Conservation (phyloP, 2,797 vertebrate species). For the Enteromius paludinosus region DNA sequence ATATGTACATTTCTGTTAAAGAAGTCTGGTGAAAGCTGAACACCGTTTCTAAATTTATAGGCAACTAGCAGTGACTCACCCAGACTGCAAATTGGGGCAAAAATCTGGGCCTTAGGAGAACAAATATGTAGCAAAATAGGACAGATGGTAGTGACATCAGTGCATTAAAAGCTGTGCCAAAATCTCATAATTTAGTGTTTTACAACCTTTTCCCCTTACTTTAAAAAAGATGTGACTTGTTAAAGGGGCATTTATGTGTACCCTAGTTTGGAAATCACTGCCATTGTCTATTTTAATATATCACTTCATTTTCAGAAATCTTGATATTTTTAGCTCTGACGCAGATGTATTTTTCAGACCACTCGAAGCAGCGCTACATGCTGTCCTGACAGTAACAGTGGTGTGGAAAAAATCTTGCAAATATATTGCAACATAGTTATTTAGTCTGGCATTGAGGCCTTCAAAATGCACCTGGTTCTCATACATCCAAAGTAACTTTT, state of each 20-base stretch:
- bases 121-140: background rate
- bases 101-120: background rate
- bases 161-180: background rate
- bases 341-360: slow-evolving; percentile 78
- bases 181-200: background rate
- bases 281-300: background rate
- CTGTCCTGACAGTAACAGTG: background rate
- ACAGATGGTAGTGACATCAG: background rate
- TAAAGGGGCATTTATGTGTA: too few species aligned
- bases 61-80: background rate
- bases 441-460: background rate
- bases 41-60: too few species aligned
- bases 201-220: background rate
- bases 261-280: background rate
- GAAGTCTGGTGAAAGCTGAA: background rate
- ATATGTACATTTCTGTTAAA: background rate
- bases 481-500: background rate
- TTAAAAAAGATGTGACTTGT: background rate
- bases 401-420: too few species aligned
- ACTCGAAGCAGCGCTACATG: slow-evolving; percentile 70
- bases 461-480: background rate
- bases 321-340: background rate
- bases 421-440: too few species aligned
- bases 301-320: background rate
- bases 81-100: background rate